Conservation (phyloP, 2,797 vertebrate species). For the Pipistrellus nathusii region DNA sequence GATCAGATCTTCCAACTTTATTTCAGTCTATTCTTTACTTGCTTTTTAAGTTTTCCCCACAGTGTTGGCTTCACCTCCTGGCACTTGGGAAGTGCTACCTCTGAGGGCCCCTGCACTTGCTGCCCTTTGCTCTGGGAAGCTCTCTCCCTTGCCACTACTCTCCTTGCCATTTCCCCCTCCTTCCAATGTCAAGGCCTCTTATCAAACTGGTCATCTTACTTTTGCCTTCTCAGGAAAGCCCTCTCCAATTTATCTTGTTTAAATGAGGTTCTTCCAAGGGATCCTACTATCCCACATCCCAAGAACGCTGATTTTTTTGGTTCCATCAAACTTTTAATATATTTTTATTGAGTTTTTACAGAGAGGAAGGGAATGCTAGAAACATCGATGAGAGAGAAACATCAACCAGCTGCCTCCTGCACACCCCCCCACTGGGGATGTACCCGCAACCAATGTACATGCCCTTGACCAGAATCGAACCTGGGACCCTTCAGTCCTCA, state of each 20-base stretch:
- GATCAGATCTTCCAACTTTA: not conserved
- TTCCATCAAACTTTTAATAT: too few relatives aligned
- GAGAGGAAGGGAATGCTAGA: too few relatives aligned
- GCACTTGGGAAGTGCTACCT: not conserved
- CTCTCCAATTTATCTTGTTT: not conserved
- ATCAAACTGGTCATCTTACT: not conserved
- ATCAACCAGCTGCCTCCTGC: too few relatives aligned
- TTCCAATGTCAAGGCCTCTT: not conserved
- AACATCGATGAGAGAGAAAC: too few relatives aligned
- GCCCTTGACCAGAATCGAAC: too few relatives aligned
- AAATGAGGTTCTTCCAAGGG: not conserved
- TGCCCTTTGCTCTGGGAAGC: not conserved
- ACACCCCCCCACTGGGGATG: too few relatives aligned
- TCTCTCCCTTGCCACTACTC: not conserved
- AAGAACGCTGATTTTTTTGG: not conserved
- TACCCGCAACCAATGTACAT: too few relatives aligned
- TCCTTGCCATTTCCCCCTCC: not conserved
- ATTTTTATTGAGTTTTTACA: too few relatives aligned
- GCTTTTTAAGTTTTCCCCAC: not conserved
- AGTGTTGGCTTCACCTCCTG: not conserved
- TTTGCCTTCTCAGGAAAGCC: not conserved
- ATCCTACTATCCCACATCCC: not conserved
- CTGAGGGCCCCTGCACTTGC: not conserved
- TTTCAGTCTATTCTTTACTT: not conserved
- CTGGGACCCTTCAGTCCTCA: too few relatives aligned